Percentiles rank a stretch among this genome's conserved stretches.
phyloP scores from a whole-genome alignment of 2,888 invertebrate genomes.

The Dryobotodes eremita region DNA sequence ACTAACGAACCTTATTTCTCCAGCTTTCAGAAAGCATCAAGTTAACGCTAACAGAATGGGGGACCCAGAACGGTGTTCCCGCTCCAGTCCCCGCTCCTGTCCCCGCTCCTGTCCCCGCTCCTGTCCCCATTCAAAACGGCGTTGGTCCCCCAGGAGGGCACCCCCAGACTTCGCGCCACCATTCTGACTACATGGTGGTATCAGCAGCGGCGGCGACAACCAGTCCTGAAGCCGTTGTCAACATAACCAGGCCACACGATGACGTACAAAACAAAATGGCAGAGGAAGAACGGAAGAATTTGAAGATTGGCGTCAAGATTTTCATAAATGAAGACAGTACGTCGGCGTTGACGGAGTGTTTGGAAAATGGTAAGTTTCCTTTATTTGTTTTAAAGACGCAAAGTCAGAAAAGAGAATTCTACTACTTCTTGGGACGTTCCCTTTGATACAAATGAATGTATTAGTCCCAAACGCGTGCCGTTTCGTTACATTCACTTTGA shows the following conservation, averaged over 20 bases:
- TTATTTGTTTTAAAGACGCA: background rate
- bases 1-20: slow-evolving; percentile 44
- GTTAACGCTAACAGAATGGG: slow-evolving; percentile 87
- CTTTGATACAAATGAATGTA: background rate
- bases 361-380: slow-evolving; percentile 92
- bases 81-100: slow-evolving; percentile 20
- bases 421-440: background rate
- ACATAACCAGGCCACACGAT: slow-evolving; percentile 91
- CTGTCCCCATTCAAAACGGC: slow-evolving; percentile 77
- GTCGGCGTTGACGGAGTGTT: slow-evolving; percentile 92
- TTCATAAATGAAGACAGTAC: slow-evolving; percentile 94
- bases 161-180: slow-evolving; percentile 72
- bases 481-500: no score
- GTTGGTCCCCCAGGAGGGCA: slow-evolving; percentile 68
- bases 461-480: background rate
- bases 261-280: slow-evolving; percentile 92
- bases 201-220: slow-evolving; percentile 73
- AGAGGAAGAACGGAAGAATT: slow-evolving; percentile 93
- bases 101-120: slow-evolving; percentile 50
- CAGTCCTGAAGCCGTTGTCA: slow-evolving; percentile 82
- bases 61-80: slow-evolving; percentile 76
- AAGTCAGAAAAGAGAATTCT: background rate
- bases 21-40: slow-evolving; percentile 89
- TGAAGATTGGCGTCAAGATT: slow-evolving; percentile 96
- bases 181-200: slow-evolving; percentile 83